phyloP scores from a whole-genome alignment of 2,113 vertebrate species.

The Siniperca chuatsi region DNA sequence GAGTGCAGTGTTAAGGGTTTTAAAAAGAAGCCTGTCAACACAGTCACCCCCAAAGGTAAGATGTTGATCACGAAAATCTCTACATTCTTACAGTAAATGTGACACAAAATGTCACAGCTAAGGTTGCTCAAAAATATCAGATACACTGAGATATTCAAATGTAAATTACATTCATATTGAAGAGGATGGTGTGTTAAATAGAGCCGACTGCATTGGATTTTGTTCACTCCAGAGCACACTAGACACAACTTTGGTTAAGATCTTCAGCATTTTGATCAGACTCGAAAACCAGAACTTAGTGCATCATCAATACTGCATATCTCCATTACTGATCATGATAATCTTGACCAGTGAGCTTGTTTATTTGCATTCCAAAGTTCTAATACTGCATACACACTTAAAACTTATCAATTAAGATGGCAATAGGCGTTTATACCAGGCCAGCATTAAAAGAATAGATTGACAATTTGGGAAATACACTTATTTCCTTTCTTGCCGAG shows the following conservation, averaged over 20 bases:
- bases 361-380: constrained; percentile 16
- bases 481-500: neutral
- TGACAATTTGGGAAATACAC: neutral
- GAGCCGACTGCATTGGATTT: neutral
- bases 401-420: neutral
- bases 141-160: neutral
- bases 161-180: neutral
- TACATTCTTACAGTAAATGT: neutral
- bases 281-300: constrained; percentile 15
- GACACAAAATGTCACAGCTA: neutral
- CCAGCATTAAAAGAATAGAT: neutral
- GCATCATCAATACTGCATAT: constrained; percentile 19
- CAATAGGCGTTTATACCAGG: neutral
- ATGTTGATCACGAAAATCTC: neutral
- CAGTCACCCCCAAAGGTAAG: neutral
- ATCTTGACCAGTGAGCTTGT: neutral
- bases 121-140: neutral
- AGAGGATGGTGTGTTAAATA: neutral
- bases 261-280: constrained; percentile 17
- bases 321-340: constrained; percentile 17
- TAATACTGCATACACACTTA: constrained; percentile 1
- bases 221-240: neutral
- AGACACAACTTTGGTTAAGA: constrained; percentile 31
- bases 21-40: constrained; percentile 3
- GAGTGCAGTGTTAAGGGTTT: neutral